Evolutionary conservation across 2,113 vertebrate genomes (phyloP).

Genomic region (Daubentonia madagascariensis): DNA sequence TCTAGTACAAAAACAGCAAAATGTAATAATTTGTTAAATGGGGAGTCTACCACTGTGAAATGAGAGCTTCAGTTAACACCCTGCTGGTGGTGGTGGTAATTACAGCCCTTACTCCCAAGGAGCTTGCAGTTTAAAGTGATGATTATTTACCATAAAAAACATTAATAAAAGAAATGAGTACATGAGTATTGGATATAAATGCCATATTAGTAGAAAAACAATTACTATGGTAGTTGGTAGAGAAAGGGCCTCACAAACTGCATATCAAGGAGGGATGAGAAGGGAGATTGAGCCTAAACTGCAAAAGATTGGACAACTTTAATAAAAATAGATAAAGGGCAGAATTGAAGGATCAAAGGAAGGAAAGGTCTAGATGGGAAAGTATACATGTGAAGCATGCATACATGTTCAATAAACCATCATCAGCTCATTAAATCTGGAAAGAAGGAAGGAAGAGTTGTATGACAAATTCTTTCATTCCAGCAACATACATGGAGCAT

Average conservation of each 20-base stretch:
- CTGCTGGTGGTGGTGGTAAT: background rate
- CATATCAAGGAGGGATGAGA: fast-evolving
- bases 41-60: background rate
- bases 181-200: background rate
- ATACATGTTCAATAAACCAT: background rate
- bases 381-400: background rate
- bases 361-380: slow-evolving; percentile 1
- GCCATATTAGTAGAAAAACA: background rate
- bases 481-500: background rate
- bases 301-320: background rate
- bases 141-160: background rate
- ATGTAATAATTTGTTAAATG: background rate
- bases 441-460: background rate
- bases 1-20: background rate
- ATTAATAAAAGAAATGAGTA: background rate
- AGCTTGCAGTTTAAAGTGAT: background rate
- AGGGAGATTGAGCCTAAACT: background rate
- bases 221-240: background rate
- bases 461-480: background rate
- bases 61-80: background rate
- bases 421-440: background rate
- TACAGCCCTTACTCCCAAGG: background rate
- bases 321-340: background rate
- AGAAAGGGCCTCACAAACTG: background rate
- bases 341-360: background rate